Percentiles rank a stretch among this genome's conserved stretches.
These are phyloP conservation scores for Pontoporia blainvillei DNA, from an alignment of 2,113 vertebrate species.

Conservation along the genomic window DNA sequence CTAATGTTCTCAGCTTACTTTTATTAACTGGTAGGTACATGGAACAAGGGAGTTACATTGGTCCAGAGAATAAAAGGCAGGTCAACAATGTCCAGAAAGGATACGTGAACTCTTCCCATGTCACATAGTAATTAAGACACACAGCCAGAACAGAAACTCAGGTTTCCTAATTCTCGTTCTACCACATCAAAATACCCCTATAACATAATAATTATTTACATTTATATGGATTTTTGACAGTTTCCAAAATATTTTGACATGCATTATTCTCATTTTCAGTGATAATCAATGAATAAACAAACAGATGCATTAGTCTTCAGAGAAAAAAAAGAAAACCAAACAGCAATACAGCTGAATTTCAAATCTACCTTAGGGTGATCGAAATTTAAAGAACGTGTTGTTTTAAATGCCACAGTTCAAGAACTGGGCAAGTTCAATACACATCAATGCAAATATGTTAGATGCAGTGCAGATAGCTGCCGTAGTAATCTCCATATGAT, in stretches of 20 bases:
- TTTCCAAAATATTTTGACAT: constrained; percentile 46
- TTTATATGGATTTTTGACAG: constrained; percentile 9
- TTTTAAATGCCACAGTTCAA: constrained; percentile 51
- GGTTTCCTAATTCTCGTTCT: background rate
- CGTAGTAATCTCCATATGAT: constrained; percentile 46
- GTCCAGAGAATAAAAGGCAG: background rate
- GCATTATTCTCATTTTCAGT: constrained; percentile 10
- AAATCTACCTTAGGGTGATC: background rate
- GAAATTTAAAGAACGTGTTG: constrained; percentile 43
- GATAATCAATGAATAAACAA: constrained; percentile 34
- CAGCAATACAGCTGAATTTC: background rate
- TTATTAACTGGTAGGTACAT: background rate
- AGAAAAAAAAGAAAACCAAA: background rate
- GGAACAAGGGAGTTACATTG: background rate
- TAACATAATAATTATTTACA: background rate
- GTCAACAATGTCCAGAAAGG: background rate
- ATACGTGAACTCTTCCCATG: background rate
- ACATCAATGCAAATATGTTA: constrained; percentile 41
- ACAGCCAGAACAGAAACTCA: background rate
- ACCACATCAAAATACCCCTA: background rate
- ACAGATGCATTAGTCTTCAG: background rate
- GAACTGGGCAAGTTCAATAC: constrained; percentile 29
- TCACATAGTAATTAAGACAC: background rate
- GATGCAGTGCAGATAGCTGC: constrained; percentile 21
- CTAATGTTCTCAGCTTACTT: background rate